These are phyloP conservation scores for Priocnemis perturbator DNA, from an alignment of 2,888 invertebrate genomes.

Conservation along the genomic window DNA sequence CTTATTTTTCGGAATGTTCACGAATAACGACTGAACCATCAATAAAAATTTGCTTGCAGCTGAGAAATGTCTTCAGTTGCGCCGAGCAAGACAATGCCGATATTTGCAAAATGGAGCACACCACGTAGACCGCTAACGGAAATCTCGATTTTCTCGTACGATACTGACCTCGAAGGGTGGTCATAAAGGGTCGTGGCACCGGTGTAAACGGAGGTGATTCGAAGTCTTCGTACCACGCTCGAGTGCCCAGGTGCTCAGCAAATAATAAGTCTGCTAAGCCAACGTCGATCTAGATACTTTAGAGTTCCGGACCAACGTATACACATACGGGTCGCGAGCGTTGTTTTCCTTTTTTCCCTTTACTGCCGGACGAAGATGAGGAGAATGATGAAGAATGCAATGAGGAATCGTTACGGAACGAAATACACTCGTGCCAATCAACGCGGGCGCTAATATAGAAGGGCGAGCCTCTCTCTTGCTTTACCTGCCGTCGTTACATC, in stretches of 20 bases:
- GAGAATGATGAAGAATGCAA: conserved; percentile 26
- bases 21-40: too few relatives aligned
- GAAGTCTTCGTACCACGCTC: conserved; percentile 64
- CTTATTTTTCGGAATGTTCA: too few relatives aligned
- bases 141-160: conserved; percentile 57
- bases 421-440: conserved; percentile 50
- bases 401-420: conserved; percentile 33
- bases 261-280: conserved; percentile 49
- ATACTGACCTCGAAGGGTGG: conserved; percentile 43
- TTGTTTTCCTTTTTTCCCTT: conserved; percentile 14
- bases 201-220: conserved; percentile 62
- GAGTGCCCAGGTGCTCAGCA: conserved; percentile 69
- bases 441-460: conserved; percentile 44
- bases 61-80: too few relatives aligned
- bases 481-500: conserved; percentile 50
- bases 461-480: conserved; percentile 24
- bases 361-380: conserved; percentile 14
- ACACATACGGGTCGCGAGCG: conserved; percentile 30
- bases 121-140: conserved; percentile 52
- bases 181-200: conserved; percentile 52
- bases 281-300: conserved; percentile 59
- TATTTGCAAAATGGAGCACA: not conserved
- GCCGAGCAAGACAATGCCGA: too few relatives aligned
- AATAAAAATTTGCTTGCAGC: too few relatives aligned
- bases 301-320: conserved; percentile 48